Evolutionary conservation across 2,113 vertebrate species (phyloP).

Genomic region (Centrocercus urophasianus): DNA sequence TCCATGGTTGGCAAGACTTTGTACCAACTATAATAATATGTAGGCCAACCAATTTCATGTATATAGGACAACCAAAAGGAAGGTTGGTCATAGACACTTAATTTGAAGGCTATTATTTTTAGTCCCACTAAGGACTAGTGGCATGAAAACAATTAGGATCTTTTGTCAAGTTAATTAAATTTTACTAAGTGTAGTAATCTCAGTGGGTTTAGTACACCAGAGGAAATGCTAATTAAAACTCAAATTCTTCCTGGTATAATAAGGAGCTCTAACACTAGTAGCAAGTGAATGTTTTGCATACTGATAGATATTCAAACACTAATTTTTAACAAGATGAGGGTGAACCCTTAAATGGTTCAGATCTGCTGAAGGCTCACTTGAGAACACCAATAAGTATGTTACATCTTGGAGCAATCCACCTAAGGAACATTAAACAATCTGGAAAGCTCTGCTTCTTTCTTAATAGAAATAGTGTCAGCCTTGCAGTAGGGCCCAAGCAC

Average conservation of each 20-base stretch:
- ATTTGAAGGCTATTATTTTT: slow-evolving; percentile 82
- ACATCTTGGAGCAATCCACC: slow-evolving; percentile 40
- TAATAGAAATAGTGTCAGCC: neutral
- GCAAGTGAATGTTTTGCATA: slow-evolving; percentile 76
- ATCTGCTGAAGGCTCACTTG: slow-evolving; percentile 72
- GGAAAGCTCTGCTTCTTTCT: neutral
- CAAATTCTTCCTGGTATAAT: slow-evolving; percentile 88
- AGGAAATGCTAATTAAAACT: slow-evolving; percentile 92
- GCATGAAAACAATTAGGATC: slow-evolving; percentile 90
- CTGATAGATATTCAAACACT: slow-evolving; percentile 79
- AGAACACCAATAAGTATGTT: slow-evolving; percentile 59
- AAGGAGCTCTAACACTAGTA: slow-evolving; percentile 76
- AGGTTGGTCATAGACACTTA: slow-evolving; percentile 66
- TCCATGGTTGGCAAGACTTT: slow-evolving; percentile 23
- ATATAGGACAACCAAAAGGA: slow-evolving; percentile 70
- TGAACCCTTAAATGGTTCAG: slow-evolving; percentile 70
- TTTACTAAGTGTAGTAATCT: slow-evolving; percentile 91
- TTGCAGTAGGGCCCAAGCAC: neutral
- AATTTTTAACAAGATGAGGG: slow-evolving; percentile 76
- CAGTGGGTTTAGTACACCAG: slow-evolving; percentile 83
- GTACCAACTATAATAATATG: slow-evolving; percentile 44
- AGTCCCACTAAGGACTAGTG: slow-evolving; percentile 80
- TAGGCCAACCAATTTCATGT: slow-evolving; percentile 53
- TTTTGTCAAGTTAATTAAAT: slow-evolving; percentile 94
- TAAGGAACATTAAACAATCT: slow-evolving; percentile 6